Base-by-base conservation (phyloP, 2,113 vertebrate species). In the Callorhinus ursinus region DNA sequence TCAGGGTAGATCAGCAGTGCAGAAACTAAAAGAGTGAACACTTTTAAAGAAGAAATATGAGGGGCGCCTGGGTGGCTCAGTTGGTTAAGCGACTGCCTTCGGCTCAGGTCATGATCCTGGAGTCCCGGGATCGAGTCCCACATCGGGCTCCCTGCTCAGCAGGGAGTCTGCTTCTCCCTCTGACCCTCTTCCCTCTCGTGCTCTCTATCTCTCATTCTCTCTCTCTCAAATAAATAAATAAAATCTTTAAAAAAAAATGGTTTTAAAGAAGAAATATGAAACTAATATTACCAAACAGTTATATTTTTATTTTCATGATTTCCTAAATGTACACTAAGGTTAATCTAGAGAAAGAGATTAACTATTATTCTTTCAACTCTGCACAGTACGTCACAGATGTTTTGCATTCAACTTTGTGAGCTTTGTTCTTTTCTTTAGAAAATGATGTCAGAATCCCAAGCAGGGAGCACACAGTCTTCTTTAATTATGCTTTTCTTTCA, bases 381-480 rank as follows among this genome's bases (percentile, higher is more conserved):
- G 11, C 26, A 31, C n/a, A 4, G 13, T 10, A 33, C 61, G 21
- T 51, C 51, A 86, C 46, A 7, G 74, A 12, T 46, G 61, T 71
- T 92, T 97, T 95, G 10, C 77, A 49, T 88, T 72, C 87, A 63
- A 49, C 22, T 74, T 87, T 67, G 4, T 49, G 69, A 86, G 67
- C 19, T 86, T 63, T 55, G 51, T 95, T 97, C 95, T 86, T 0
- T 95, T 98, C 85, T 96, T 95, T 97, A 90, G 97, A 97, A 97
- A 24, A 49, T 95, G 19, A 71, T 21, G 61, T 97, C 90, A 91
- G 67, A 80, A 42, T 93, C 97, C 71, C 59, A 97, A 95, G 82
- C 53, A 96, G 61, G n/a, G 85, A 98, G 96, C 24, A 77, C 4
- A 4, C 76, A 72, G 85, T 96, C 4, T 95, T 96, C 91, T 96